Conservation (phyloP, 2,113 vertebrate genomes). For the Scopus umbretta region DNA sequence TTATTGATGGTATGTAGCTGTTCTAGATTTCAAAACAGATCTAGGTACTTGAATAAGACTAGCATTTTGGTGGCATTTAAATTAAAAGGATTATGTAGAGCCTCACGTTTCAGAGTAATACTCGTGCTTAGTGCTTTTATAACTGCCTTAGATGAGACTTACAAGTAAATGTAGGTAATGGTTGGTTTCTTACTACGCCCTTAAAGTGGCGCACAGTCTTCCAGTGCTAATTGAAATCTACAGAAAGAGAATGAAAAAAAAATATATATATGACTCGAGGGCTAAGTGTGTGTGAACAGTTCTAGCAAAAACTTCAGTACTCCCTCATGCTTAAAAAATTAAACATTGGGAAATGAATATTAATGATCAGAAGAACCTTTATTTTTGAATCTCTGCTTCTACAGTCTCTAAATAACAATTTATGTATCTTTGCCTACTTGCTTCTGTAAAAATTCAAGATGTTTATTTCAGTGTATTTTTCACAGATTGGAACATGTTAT, state of each 20-base stretch:
- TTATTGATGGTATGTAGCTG: neutral
- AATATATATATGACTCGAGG: neutral
- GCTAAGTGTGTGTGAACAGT: conserved; percentile 3
- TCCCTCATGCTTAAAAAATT: conserved; percentile 51
- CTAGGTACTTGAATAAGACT: neutral
- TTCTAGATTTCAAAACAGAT: neutral
- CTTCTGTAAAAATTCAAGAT: neutral
- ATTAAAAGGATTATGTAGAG: neutral
- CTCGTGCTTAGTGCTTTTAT: neutral
- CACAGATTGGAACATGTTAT: neutral
- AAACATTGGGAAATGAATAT: conserved; percentile 41
- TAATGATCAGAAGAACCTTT: conserved; percentile 25
- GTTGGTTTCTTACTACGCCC: neutral
- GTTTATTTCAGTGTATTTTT: neutral
- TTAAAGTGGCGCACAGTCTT: neutral
- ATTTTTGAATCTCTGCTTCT: conserved; percentile 1
- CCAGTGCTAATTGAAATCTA: conserved; percentile 18
- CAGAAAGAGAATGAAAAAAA: neutral
- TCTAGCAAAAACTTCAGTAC: neutral
- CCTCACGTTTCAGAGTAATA: neutral
- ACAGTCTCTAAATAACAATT: neutral
- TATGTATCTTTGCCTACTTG: neutral
- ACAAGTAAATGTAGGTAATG: conserved; percentile 15
- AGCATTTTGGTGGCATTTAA: neutral
- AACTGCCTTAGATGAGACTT: neutral